Conservation (phyloP, 2,888 invertebrate species). For the Acrobasis suavella region DNA sequence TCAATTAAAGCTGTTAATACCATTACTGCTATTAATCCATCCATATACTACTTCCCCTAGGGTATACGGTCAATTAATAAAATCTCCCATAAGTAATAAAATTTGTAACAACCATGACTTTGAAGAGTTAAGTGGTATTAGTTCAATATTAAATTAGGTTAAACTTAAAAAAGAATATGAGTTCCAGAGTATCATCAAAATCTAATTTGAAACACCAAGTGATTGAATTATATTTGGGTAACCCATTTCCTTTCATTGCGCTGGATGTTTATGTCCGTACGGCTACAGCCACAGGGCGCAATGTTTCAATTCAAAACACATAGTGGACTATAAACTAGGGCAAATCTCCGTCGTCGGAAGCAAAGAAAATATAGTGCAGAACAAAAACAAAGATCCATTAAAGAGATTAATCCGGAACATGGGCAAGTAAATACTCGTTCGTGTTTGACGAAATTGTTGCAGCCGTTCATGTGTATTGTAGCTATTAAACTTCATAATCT, state of each 20-base stretch:
- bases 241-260: slow-evolving; percentile 57
- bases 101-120: slow-evolving; percentile 30
- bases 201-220: slow-evolving; percentile 47
- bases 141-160: not conserved
- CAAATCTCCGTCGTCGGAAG: slow-evolving; percentile 47
- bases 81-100: slow-evolving; percentile 11
- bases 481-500: slow-evolving; percentile 16
- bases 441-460: slow-evolving; percentile 18
- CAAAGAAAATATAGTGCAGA: slow-evolving; percentile 42
- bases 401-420: slow-evolving; percentile 39
- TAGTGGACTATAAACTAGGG: slow-evolving; percentile 50
- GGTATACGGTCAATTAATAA: slow-evolving; percentile 9
- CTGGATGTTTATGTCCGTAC: slow-evolving; percentile 68
- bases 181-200: slow-evolving; percentile 29
- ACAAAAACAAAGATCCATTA: slow-evolving; percentile 55
- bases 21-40: slow-evolving; percentile 7
- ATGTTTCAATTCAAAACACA: slow-evolving; percentile 68
- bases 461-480: not conserved
- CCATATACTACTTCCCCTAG: not conserved
- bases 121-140: slow-evolving; percentile 22
- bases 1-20: slow-evolving; percentile 12
- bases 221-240: slow-evolving; percentile 63
- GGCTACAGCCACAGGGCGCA: slow-evolving; percentile 50
- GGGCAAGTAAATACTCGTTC: slow-evolving; percentile 23
- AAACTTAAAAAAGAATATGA: not conserved